Base-by-base conservation (phyloP, 2,888 invertebrate genomes). In the Stegana nigrithorax region DNA sequence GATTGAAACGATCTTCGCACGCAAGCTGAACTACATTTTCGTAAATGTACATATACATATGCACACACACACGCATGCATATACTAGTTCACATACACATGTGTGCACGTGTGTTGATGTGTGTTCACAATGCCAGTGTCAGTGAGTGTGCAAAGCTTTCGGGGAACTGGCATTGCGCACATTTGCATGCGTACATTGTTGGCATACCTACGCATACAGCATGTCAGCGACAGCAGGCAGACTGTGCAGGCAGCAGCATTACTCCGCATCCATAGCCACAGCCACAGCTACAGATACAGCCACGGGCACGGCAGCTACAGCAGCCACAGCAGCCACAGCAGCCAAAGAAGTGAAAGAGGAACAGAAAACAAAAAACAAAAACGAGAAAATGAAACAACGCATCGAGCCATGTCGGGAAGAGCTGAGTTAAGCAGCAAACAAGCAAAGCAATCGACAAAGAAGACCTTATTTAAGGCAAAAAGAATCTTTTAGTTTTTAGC, bases 151-250 rank as follows among this genome's bases (percentile, higher is more conserved):
- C 14, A 26, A 36, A 55, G 53, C 32, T 55, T 55, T 55, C 32
- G 26, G 53, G 53, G 26, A 55, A 55, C 19, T 32, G 21, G 21
- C 25, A 47, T 21, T 55, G 53, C 50, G 25, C 50, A 57, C 47
- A 80, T 82, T 82, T 81, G 79, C 80, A 81, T 81, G 75, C 73
- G 72, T 77, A 70, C 80, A 80, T 83, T 79, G 80, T 75, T 81
- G 75, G 78, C 75, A 83, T 82, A 79, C 83, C 82, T 83, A 81
- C 83, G 83, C 83, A 81, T 73, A 68, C 73, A 70, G 67, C 68
- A 71, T 72, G 75, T 67, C 62, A 65, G 55, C 56, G 51, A 64
- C 64, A 66, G 68, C n/a, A n/a, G n/a, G n/a, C 66, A 58, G 69
- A 73, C 58, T 59, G 59, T 59, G 42, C 29, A 64, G 53, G 65